Evolutionary conservation across 2,797 vertebrate genomes (phyloP).

Genomic region (Sphenodon punctatus): DNA sequence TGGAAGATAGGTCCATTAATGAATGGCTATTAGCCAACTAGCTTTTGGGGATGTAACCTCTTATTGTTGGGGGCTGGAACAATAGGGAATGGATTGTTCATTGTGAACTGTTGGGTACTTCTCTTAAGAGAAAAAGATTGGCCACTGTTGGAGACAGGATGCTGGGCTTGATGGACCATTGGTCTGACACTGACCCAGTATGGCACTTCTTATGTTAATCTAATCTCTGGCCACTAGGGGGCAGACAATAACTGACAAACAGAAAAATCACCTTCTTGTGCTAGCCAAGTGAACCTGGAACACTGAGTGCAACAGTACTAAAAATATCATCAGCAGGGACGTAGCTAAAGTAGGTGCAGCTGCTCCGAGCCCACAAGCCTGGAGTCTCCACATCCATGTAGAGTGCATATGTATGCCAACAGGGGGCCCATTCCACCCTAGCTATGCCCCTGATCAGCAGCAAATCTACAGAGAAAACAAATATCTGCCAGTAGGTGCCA

Average conservation of each 20-base stretch:
- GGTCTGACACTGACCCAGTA: not conserved
- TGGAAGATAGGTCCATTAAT: too few relatives aligned
- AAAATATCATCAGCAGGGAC: too few relatives aligned
- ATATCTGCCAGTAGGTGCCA: not conserved
- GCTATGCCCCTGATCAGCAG: too few relatives aligned
- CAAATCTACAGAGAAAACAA: not conserved
- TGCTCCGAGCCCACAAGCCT: too few relatives aligned
- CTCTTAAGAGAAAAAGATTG: too few relatives aligned
- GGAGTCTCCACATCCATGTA: too few relatives aligned
- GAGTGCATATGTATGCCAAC: too few relatives aligned
- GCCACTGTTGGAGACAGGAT: not conserved
- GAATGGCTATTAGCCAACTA: not conserved
- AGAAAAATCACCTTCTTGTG: not conserved
- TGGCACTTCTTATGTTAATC: not conserved
- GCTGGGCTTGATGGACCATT: not conserved
- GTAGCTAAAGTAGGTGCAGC: too few relatives aligned
- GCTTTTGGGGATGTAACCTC: not conserved
- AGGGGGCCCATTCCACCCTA: too few relatives aligned
- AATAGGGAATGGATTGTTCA: not conserved
- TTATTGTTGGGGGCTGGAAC: not conserved
- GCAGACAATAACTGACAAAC: constrained; percentile 16
- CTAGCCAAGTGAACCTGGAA: not conserved
- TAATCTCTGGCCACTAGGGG: constrained; percentile 36
- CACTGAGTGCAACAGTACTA: not conserved
- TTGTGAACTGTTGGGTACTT: too few relatives aligned